Evolutionary conservation across 2,797 vertebrate species (phyloP), one percentile per base, ranked within the genome.

Genomic region (Pteronotus mesoamericanus): DNA sequence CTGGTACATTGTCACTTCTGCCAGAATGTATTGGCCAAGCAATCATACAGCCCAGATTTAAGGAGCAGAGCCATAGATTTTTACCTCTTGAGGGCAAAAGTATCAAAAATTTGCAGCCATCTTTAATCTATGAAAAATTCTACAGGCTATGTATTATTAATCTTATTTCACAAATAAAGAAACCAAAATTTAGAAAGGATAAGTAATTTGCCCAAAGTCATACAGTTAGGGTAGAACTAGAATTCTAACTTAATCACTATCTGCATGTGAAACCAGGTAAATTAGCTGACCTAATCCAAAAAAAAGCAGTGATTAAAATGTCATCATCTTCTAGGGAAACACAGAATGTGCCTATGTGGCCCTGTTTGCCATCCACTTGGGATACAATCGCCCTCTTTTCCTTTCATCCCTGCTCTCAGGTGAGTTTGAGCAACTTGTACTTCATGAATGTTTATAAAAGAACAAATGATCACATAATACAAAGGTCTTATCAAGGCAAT

Each of bases 361-460:
- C 9, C 53, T 59, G 16, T 69, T 75, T 66, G 74, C 80, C 42
- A 24, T 79, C 86, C 19, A 46, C 42, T 94, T 15, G 22, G 51
- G 46, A 77, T 32, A 68, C 32, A 44, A 48, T 16, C 19, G 64
- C 85, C 55, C 57, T 86, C 44, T n/a, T 59, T 55, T 44, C 44
- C 64, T 69, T 91, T 59, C 83, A 16, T 51, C 19, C n/a, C 32
- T 68, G 29, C 68, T 94, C 86, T 94, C 82, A 59, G 66, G 72
- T 88, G 21, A 16, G 34, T 91, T 93, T 94, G 91, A 91, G 21
- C 46, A 89, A 55, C 24, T 53, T 89, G 51, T 26, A 55, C 26
- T 92, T 88, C 83, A 14, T 59, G 83, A 88, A 84, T 88, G n/a
- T 89, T 75, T 91, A 71, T 22, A 51, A 88, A 90, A 68, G 51